These are phyloP conservation scores for Mastacembelus armatus DNA, from an alignment of 2,797 vertebrate genomes.

Conservation along the genomic window DNA sequence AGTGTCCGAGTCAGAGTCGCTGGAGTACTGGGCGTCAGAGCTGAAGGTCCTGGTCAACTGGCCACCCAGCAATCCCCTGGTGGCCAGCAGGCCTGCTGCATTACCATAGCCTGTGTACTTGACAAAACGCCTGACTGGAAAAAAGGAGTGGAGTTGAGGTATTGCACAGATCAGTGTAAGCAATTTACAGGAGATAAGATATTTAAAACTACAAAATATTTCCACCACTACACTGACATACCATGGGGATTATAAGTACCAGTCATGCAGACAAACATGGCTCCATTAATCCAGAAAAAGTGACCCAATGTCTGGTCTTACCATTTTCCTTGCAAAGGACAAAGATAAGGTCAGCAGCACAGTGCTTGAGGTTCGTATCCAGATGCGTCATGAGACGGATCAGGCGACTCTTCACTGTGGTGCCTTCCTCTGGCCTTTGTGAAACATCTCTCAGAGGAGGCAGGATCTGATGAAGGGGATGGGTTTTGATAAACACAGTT, in stretches of 20 bases:
- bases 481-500: not conserved
- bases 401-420: slow-evolving; percentile 82
- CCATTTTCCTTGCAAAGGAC: slow-evolving; percentile 88
- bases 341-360: slow-evolving; percentile 87
- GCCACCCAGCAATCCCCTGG: slow-evolving; percentile 70
- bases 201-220: not conserved
- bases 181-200: not conserved
- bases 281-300: not conserved
- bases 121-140: slow-evolving; percentile 85
- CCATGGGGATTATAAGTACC: too few relatives aligned
- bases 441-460: slow-evolving; percentile 85
- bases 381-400: slow-evolving; percentile 88
- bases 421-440: slow-evolving; percentile 85
- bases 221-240: not conserved
- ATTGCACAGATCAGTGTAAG: too few relatives aligned
- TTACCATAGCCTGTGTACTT: slow-evolving; percentile 89
- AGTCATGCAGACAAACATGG: too few relatives aligned
- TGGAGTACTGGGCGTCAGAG: slow-evolving; percentile 76
- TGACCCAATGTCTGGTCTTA: slow-evolving; percentile 10
- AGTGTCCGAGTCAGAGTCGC: slow-evolving; percentile 82
- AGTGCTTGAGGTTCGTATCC: slow-evolving; percentile 87
- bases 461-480: slow-evolving; percentile 72
- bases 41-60: slow-evolving; percentile 16
- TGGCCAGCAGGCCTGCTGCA: slow-evolving; percentile 86
- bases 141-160: not conserved